Base-by-base conservation (phyloP, 2,888 invertebrate genomes). In the Drosophila hamatofila region DNA sequence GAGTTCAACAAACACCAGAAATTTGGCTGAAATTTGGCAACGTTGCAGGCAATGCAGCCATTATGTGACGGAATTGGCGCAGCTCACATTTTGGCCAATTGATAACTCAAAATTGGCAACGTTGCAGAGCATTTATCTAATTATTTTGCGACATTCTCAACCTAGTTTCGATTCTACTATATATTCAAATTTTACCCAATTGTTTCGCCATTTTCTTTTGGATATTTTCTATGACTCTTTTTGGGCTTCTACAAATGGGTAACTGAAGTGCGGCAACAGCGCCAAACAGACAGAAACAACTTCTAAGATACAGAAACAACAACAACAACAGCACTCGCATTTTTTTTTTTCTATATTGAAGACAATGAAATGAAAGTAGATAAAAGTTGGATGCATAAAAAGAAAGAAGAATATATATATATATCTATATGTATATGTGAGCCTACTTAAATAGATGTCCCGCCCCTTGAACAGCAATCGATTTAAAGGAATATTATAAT, bases 251-350 rank as follows among this genome's bases (percentile, higher is more conserved):
- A 58, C 61, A 64, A 70, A 64, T 52, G 42, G 77, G 72, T 58
- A 80, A 65, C 78, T 76, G 77, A 80, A 80, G 54, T 64, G 71
- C 58, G 76, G 76, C 80, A 69, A 80, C 80, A 59, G 44, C 69
- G 51, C 42, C 39, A 48, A 35, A 58, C 14, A 54, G 37, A 44
- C 23, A 14, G 23, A 52, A 55, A 49, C 46, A 52, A 55, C 35
- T 49, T 18, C 8, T 30, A 49, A 18, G 3, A 61, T 52, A 63
- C 35, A 59, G 83, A 81, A 75, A 77, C 77, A 88, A 41, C 54
- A 51, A 55, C 46, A 66, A 87, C 84, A 77, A 80, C 86, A 86
- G 85, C 86, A 86, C 85, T 86, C 85, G 85, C 85, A 86, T 30
- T 25, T 30, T 49, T 49, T 33, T 49, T 49, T 49, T 49, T 49